Conservation (phyloP, 2,113 vertebrate genomes). For the Sphyrna mokarran region DNA sequence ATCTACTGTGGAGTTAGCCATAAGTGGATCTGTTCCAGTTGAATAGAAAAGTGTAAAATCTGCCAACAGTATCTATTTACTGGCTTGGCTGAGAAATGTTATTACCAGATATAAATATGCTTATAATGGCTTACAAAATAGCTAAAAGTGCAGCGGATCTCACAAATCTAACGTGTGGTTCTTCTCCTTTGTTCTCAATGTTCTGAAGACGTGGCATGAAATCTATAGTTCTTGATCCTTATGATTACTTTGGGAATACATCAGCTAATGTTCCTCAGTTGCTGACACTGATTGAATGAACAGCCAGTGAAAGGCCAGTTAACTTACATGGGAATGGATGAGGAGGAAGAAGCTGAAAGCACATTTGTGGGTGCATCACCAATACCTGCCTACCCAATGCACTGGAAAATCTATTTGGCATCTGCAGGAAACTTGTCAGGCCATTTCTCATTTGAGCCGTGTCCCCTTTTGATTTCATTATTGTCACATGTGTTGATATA, state of each 20-base stretch:
- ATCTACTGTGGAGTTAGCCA: neutral
- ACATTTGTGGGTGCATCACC: neutral
- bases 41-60: neutral
- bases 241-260: neutral
- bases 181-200: neutral
- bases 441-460: neutral
- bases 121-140: neutral
- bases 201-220: neutral
- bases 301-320: neutral
- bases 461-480: too few relatives aligned
- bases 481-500: too few relatives aligned
- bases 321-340: neutral
- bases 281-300: neutral
- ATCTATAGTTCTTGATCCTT: neutral
- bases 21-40: neutral
- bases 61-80: neutral
- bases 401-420: neutral
- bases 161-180: neutral
- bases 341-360: neutral
- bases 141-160: neutral
- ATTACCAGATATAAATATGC: neutral
- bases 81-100: neutral
- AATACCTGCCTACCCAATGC: neutral
- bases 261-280: neutral
- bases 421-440: neutral